These are phyloP conservation scores for Nemotelus pantherinus DNA, from an alignment of 2,888 invertebrate genomes.

Conservation along the genomic window DNA sequence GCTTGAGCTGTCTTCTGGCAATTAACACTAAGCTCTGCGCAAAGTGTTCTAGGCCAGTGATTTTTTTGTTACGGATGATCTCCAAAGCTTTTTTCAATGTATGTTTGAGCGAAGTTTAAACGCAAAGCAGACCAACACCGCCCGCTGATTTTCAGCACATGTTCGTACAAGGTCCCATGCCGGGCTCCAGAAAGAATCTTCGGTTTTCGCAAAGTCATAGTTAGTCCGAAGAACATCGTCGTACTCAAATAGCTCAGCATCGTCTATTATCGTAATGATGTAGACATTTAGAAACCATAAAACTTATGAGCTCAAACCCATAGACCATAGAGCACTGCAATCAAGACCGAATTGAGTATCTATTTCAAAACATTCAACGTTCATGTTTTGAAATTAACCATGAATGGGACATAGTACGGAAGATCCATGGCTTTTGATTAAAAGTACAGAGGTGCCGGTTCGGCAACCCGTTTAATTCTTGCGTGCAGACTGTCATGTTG, in stretches of 20 bases:
- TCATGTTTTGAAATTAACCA: constrained; percentile 1
- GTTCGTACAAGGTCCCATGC: neutral
- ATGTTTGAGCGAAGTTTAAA: neutral
- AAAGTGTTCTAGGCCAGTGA: neutral
- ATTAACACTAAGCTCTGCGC: neutral
- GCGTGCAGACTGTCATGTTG: neutral
- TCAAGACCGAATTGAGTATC: too few species aligned
- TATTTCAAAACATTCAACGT: too few species aligned
- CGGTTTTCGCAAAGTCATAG: too few species aligned
- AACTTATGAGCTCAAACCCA: too few species aligned
- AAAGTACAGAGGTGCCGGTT: neutral
- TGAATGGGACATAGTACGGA: neutral
- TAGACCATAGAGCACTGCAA: too few species aligned
- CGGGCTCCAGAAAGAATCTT: too few species aligned
- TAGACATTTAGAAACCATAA: too few species aligned
- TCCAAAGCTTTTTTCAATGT: too few species aligned
- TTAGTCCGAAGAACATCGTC: too few species aligned
- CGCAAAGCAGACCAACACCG: neutral
- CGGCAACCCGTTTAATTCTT: constrained; percentile 4
- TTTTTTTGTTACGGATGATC: constrained; percentile 1
- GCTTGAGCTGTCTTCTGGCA: neutral
- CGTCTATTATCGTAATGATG: too few species aligned
- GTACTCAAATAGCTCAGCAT: too few species aligned
- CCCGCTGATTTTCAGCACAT: neutral
- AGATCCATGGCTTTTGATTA: too few species aligned